These are phyloP conservation scores for Drosophila monieri DNA, from an alignment of 2,888 invertebrate genomes.

Conservation along the genomic window DNA sequence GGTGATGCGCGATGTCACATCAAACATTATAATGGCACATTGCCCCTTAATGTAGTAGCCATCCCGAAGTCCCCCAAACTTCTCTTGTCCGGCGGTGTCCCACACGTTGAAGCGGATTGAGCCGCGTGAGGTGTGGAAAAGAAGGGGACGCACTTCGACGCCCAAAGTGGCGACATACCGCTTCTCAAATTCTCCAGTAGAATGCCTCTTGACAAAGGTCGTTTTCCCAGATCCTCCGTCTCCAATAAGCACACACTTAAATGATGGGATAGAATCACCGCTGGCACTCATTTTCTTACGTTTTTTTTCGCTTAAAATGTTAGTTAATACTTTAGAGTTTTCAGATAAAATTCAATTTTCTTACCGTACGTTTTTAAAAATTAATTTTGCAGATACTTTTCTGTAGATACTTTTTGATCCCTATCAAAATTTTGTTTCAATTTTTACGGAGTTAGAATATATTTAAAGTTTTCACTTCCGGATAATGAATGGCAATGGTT, in stretches of 20 bases:
- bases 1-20: slow-evolving; percentile 99
- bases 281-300: slow-evolving; percentile 79
- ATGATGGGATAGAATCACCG: slow-evolving; percentile 93
- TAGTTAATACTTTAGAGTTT: too few species aligned
- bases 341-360: too few species aligned
- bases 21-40: slow-evolving; percentile 99
- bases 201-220: slow-evolving; percentile 99
- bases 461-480: background rate
- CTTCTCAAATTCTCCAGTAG: slow-evolving; percentile 99
- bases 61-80: slow-evolving; percentile 99
- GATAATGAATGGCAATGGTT: background rate
- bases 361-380: background rate
- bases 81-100: slow-evolving; percentile 99
- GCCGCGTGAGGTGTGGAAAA: slow-evolving; percentile 99
- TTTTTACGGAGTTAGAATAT: background rate
- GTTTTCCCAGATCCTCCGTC: slow-evolving; percentile 99
- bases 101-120: slow-evolving; percentile 99
- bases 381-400: background rate
- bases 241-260: slow-evolving; percentile 98
- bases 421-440: too few species aligned
- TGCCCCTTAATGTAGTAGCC: slow-evolving; percentile 99
- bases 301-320: too few species aligned
- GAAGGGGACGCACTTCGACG: slow-evolving; percentile 99
- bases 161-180: slow-evolving; percentile 99
- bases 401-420: background rate